Conservation (phyloP, 2,797 vertebrate genomes). For the Alcedo quadribrachys region DNA sequence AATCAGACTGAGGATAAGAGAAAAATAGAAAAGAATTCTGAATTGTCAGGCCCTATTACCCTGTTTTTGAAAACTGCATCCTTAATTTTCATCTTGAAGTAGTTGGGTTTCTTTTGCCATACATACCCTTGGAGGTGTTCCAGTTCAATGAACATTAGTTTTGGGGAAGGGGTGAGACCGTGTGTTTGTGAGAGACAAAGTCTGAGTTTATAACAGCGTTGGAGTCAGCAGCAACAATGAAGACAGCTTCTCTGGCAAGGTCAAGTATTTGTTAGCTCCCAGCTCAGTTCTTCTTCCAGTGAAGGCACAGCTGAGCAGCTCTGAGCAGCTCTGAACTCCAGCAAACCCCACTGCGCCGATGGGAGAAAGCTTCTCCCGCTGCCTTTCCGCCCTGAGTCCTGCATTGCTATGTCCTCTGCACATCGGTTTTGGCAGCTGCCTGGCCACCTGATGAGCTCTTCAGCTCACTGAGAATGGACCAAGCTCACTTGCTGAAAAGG, state of each 20-base stretch:
- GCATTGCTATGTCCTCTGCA: rapidly evolving
- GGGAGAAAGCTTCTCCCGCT: neutral
- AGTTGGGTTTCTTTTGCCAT: neutral
- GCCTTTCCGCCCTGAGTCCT: neutral
- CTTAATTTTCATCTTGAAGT: neutral
- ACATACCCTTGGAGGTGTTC: neutral
- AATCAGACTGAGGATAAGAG: neutral
- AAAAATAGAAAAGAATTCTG: neutral
- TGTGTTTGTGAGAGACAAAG: neutral
- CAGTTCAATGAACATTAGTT: neutral
- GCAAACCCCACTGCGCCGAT: neutral
- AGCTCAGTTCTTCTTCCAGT: neutral
- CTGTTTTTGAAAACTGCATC: neutral
- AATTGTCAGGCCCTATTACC: neutral
- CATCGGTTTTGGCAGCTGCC: neutral
- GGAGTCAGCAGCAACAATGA: neutral
- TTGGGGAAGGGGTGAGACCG: neutral
- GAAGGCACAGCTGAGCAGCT: neutral
- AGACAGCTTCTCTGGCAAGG: neutral
- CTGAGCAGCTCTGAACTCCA: neutral
- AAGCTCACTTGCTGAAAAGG: neutral
- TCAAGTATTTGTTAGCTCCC: neutral
- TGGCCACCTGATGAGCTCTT: neutral
- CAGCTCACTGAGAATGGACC: neutral
- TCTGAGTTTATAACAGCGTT: rapidly evolving